These are phyloP conservation scores for Phocides pigmalion DNA, from an alignment of 1,140 invertebrate species.

Conservation along the genomic window DNA sequence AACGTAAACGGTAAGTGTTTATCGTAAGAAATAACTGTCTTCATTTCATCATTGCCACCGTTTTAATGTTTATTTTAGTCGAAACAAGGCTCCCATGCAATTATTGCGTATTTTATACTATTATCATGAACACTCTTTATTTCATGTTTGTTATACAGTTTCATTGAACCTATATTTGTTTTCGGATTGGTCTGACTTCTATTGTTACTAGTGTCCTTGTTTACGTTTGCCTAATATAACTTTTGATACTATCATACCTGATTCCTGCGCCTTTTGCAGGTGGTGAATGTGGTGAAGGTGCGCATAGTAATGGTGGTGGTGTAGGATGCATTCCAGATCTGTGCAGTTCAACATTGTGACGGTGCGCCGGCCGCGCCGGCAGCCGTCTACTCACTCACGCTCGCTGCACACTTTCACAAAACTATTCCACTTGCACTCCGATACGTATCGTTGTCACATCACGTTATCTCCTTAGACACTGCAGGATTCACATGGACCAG, in stretches of 20 bases:
- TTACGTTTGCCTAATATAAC: conserved; percentile 9
- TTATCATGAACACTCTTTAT: conserved; percentile 66
- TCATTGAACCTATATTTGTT: conserved; percentile 60
- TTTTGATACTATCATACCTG: conserved; percentile 68
- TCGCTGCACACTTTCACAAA: conserved; percentile 80
- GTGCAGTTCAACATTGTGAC: conserved; percentile 89
- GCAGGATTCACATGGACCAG: conserved; percentile 54
- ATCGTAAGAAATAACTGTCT: conserved; percentile 38
- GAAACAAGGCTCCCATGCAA: conserved; percentile 42
- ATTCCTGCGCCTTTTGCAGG: conserved; percentile 84
- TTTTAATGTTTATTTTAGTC: conserved; percentile 38
- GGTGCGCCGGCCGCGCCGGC: conserved; percentile 63
- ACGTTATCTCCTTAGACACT: conserved; percentile 75
- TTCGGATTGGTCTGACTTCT: conserved; percentile 54
- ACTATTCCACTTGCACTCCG: conserved; percentile 76
- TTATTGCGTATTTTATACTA: conserved; percentile 48
- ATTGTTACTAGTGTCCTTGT: conserved; percentile 37
- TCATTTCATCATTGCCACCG: conserved; percentile 41
- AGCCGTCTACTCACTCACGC: conserved; percentile 67
- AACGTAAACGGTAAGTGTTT: conserved; percentile 30
- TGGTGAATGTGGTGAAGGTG: conserved; percentile 88
- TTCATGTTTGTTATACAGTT: conserved; percentile 62
- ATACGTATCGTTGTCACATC: conserved; percentile 78
- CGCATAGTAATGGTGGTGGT: conserved; percentile 89
- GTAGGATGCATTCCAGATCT: conserved; percentile 90